Evolutionary conservation across 2,888 invertebrate genomes (phyloP), one percentile per base, ranked within the genome.

Genomic region (Clistopyga incitator): DNA sequence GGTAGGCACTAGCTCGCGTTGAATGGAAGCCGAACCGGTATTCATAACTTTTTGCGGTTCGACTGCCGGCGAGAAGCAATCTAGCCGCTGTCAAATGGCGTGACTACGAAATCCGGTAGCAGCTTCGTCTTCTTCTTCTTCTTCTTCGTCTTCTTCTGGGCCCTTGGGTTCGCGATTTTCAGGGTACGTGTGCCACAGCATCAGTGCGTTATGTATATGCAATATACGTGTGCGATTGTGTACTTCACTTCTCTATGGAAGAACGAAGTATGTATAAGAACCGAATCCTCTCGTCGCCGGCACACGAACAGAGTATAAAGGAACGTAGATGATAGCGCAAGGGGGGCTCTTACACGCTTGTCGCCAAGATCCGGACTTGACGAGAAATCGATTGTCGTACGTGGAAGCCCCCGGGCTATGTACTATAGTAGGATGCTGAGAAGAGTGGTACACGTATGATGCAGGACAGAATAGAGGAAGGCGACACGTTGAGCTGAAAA

Each of bases 31-130:
- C 78, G 82, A 87, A 87, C 87, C 85, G 82, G 87, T 87, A 88
- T 88, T 87, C 86, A 88, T 87, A 86, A 85, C 81, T 86, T 86
- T 82, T 86, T 88, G 87, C 87, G 87, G 87, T 88, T 88, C 86
- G 87, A 88, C 89, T 88, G 87, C 81, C 86, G 85, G 85, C 86
- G 82, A 87, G 84, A 85, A 80, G 85, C 87, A 87, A 89, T 89
- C 89, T 88, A 85, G 88, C 86, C 86, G 86, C 88, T 89, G 89
- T 90, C 89, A 89, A 89, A 89, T 86, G 85, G 87, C 88, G 85
- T 89, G 89, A 89, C 89, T 90, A 87, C 88, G 88, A 88, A 89
- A 90, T 89, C 89, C 88, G 88, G 88, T 88, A 65, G 84, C 81
- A 81, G 78, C 78, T 84, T 78, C 72, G 59, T 80, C 74, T 67